These are phyloP conservation scores for Atrichornis clamosus DNA, from an alignment of 2,113 vertebrate genomes.

Conservation along the genomic window DNA sequence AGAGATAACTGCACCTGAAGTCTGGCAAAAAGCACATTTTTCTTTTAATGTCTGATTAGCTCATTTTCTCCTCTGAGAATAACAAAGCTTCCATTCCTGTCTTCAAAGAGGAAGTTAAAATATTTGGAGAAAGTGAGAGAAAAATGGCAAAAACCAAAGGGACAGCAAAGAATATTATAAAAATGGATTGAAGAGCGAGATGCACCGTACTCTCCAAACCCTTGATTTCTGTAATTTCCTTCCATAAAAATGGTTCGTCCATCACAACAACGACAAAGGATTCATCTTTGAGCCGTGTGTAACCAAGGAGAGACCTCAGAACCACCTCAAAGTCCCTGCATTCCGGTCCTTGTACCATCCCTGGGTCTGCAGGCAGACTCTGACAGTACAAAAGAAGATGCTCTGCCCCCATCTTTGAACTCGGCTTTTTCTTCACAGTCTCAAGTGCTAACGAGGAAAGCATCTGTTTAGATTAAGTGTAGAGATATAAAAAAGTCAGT, in stretches of 20 bases:
- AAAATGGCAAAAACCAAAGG: neutral
- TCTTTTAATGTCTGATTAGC: neutral
- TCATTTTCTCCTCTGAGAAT: neutral
- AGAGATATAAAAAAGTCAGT: neutral
- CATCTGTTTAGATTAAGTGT: neutral
- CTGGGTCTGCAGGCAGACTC: neutral
- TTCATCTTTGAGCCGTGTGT: neutral
- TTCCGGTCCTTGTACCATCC: too few relatives aligned
- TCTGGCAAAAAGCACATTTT: neutral
- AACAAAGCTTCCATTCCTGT: neutral
- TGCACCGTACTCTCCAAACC: rapidly evolving
- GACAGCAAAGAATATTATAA: neutral
- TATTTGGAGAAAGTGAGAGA: neutral
- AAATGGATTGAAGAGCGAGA: neutral
- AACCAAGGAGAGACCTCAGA: neutral
- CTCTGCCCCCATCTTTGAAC: neutral
- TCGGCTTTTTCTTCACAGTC: neutral
- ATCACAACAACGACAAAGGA: neutral
- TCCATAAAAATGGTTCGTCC: neutral
- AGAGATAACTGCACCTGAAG: neutral
- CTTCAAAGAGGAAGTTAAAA: neutral
- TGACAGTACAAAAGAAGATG: rapidly evolving
- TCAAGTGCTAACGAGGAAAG: neutral
- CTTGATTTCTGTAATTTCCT: neutral
- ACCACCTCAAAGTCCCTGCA: too few relatives aligned